phyloP scores from a whole-genome alignment of 2,888 invertebrate species.

The Lingula anatina region DNA sequence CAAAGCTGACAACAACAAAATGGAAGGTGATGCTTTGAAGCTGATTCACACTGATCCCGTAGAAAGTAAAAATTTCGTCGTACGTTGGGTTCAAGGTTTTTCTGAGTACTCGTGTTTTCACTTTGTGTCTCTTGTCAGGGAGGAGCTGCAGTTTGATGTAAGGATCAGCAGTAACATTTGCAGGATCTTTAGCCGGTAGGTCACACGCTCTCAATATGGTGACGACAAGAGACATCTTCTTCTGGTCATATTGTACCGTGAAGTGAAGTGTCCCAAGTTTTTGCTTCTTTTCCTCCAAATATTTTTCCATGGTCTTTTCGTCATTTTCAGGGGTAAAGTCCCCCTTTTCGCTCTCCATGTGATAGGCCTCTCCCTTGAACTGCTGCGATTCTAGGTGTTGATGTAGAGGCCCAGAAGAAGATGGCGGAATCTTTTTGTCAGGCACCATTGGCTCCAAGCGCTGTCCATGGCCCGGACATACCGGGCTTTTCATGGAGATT shows the following conservation, averaged over 20 bases:
- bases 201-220: conserved; percentile 87
- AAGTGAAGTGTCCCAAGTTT: conserved; percentile 84
- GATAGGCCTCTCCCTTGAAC: too few relatives aligned
- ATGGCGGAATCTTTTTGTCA: too few relatives aligned
- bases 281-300: too few relatives aligned
- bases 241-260: conserved; percentile 81
- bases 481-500: too few relatives aligned
- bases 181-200: conserved; percentile 75
- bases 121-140: conserved; percentile 96
- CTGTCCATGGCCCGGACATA: too few relatives aligned
- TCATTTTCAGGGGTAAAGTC: too few relatives aligned
- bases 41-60: conserved; percentile 70
- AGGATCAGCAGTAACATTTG: conserved; percentile 82
- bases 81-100: conserved; percentile 95
- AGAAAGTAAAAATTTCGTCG: conserved; percentile 99
- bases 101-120: conserved; percentile 90
- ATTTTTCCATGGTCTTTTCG: too few relatives aligned
- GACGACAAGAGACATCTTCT: conserved; percentile 85
- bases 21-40: conserved; percentile 83
- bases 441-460: too few relatives aligned
- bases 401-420: too few relatives aligned
- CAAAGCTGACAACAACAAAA: conserved; percentile 62
- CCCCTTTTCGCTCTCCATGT: too few relatives aligned
- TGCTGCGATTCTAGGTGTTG: too few relatives aligned
- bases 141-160: conserved; percentile 96